A percentile compares a stretch with the other conserved stretches of the same genome.
phyloP scores from a whole-genome alignment of 2,113 vertebrate species.

The Heteronetta atricapilla region DNA sequence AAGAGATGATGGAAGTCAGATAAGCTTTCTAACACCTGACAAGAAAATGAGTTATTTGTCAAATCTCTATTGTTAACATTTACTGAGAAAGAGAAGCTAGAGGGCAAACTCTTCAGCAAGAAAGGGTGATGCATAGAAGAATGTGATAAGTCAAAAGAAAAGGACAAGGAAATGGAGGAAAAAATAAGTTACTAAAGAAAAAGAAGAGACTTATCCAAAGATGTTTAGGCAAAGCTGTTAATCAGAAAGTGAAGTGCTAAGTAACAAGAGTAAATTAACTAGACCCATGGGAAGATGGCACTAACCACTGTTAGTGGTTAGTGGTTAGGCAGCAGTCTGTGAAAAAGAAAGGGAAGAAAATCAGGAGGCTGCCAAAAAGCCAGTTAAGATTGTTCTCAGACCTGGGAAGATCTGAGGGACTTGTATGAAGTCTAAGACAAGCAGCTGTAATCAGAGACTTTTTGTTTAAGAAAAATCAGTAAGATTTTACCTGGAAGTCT shows the following conservation, averaged over 20 bases:
- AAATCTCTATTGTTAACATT: neutral
- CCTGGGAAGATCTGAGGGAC: neutral
- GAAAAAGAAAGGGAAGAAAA: neutral
- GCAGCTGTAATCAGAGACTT: neutral
- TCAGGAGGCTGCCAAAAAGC: neutral
- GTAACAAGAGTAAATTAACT: neutral
- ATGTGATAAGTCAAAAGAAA: neutral
- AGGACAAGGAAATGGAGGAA: neutral
- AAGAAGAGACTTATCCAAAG: neutral
- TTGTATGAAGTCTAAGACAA: neutral
- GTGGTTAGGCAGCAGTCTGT: neutral
- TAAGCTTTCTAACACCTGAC: neutral
- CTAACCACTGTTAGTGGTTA: too few relatives aligned
- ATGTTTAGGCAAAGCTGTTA: neutral
- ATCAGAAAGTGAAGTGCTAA: neutral
- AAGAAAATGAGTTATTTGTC: conserved; percentile 27
- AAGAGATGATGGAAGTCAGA: neutral
- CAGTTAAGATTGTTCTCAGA: neutral
- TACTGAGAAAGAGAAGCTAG: neutral
- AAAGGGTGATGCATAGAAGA: neutral
- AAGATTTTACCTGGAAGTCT: neutral
- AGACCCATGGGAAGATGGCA: neutral
- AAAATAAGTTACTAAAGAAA: neutral
- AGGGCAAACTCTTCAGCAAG: neutral
- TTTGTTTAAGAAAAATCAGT: neutral